Evolutionary conservation across 1,140 invertebrate species (phyloP).

Genomic region (Lasioglossum baleicum): DNA sequence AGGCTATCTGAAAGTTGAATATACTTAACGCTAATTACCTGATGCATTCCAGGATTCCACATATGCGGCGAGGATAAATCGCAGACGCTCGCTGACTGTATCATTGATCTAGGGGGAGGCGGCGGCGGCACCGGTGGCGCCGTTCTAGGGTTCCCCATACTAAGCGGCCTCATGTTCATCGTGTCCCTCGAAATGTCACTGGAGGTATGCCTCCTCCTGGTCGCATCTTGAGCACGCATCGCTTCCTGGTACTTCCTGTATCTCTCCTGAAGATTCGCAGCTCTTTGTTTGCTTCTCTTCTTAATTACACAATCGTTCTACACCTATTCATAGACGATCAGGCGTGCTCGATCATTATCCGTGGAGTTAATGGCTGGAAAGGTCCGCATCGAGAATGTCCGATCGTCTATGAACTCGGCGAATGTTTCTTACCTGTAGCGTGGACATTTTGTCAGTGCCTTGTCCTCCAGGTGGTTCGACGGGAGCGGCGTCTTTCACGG

Average conservation of each 20-base stretch:
- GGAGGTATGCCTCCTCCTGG: conserved; percentile 66
- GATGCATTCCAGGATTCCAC: conserved; percentile 76
- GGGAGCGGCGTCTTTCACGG: conserved; percentile 48
- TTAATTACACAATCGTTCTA: not conserved
- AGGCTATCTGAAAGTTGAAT: not conserved
- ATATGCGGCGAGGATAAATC: conserved; percentile 71
- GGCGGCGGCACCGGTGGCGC: conserved; percentile 67
- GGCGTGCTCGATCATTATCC: not conserved
- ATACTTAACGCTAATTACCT: conserved; percentile 60
- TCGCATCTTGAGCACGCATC: conserved; percentile 79
- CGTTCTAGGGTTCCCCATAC: conserved; percentile 63
- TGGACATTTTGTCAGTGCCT: conserved; percentile 76
- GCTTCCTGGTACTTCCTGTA: conserved; percentile 84
- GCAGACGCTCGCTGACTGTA: conserved; percentile 76
- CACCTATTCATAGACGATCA: not conserved
- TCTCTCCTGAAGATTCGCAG: conserved; percentile 78
- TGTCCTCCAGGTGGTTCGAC: conserved; percentile 51
- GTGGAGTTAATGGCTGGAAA: not conserved
- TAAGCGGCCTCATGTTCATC: conserved; percentile 58
- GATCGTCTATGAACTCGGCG: not conserved
- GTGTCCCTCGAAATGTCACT: conserved; percentile 58
- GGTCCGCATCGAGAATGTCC: not conserved
- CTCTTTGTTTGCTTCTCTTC: not conserved
- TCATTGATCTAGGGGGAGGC: conserved; percentile 69
- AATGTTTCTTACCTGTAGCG: conserved; percentile 70